phyloP scores from a whole-genome alignment of 2,113 vertebrate genomes.

The Nyctereutes procyonoides region DNA sequence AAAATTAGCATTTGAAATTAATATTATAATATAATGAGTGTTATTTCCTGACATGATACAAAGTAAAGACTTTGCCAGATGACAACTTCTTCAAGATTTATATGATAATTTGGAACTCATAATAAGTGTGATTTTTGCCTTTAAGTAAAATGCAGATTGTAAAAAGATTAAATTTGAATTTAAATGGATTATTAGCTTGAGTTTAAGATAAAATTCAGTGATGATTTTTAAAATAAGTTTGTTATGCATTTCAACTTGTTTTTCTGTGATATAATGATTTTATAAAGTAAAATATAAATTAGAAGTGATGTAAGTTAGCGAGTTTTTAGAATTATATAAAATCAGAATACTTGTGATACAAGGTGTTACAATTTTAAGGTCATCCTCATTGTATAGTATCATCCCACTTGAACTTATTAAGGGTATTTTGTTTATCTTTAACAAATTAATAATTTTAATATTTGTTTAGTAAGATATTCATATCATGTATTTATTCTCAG shows the following conservation, averaged over 20 bases:
- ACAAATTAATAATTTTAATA: conserved; percentile 36
- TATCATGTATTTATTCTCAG: not conserved
- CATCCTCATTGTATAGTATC: not conserved
- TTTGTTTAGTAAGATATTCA: not conserved
- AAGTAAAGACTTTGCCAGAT: not conserved
- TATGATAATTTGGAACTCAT: conserved; percentile 59
- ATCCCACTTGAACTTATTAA: not conserved
- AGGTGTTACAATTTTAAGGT: not conserved
- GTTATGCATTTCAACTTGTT: not conserved
- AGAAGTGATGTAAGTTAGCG: not conserved
- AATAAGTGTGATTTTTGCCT: conserved; percentile 61
- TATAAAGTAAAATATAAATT: conserved; percentile 49
- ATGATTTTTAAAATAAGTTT: conserved; percentile 29
- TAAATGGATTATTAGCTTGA: conserved; percentile 46
- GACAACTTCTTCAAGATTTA: conserved; percentile 58
- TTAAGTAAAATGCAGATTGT: conserved; percentile 58
- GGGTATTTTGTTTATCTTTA: not conserved
- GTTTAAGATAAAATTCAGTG: conserved; percentile 47
- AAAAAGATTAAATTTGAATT: conserved; percentile 67
- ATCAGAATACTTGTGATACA: conserved; percentile 1
- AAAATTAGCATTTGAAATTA: conserved; percentile 53
- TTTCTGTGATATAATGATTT: conserved; percentile 29
- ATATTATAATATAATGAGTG: conserved; percentile 52
- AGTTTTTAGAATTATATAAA: conserved; percentile 48
- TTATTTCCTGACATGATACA: conserved; percentile 54